Evolutionary conservation across 2,797 vertebrate genomes (phyloP), one percentile per base, ranked within the genome.

Genomic region (Botia almorhae): DNA sequence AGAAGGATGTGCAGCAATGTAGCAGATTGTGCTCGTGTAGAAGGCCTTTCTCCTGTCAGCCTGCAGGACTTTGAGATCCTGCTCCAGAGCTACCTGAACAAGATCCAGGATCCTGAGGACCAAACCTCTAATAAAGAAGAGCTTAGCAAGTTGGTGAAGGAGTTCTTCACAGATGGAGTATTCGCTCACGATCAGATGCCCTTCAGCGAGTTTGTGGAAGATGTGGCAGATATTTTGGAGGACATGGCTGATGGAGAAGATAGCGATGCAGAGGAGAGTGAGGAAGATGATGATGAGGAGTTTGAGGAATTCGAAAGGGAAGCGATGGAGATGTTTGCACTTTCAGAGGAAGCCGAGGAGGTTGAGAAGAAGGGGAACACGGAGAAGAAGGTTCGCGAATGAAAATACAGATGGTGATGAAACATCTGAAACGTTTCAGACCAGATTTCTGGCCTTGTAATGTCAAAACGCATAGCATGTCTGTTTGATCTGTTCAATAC

Each of bases 151-250:
- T 90, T 86, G 0, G 84, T 93, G 1, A 60, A 84, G 0, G 91
- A 95, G 1, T 96, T 92, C 86, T 99, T 98, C n/a, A 85, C 87
- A 0, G 88, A 94, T 0, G 96, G 94, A 0, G 0, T 94, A 48
- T 99, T 98, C 14, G 87, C 90, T 39, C 98, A 98, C 0, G 90
- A 98, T 83, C 93, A 90, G 73, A 91, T 95, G 83, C 94, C 93
- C 50, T 98, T 98, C 51, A 85, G 90, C 0, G 96, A 96, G 79
- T 96, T 97, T 0, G 93, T 93, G 50, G 96, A 97, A 0, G 94
- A 97, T 0, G 58, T 98, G 77, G 93, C 88, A 0, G 96, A 99
- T 29, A 93, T 96, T 82, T 88, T 98, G 84, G 97, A 99, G 86
- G 96, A 96, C 70, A 86, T 95, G 90, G 96, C 94, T 0, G 86